Percentiles rank a stretch among this genome's conserved stretches.
Conservation (phyloP, 1,140 invertebrate genomes). For the Drosophila punjabiensis region DNA sequence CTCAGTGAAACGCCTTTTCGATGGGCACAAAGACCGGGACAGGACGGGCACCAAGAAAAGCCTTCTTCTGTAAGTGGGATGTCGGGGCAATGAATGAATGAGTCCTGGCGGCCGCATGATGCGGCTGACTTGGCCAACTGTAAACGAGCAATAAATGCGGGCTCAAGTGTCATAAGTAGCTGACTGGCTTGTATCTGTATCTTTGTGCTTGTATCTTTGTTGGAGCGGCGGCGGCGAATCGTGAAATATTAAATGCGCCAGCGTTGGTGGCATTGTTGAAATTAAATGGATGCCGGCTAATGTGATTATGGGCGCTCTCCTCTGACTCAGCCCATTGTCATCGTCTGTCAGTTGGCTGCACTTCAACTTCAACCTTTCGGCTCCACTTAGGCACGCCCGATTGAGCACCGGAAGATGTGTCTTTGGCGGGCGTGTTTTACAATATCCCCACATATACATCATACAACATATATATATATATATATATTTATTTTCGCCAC, state of each 20-base stretch:
- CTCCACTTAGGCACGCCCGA: conserved; percentile 73
- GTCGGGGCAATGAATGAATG: conserved; percentile 67
- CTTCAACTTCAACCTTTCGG: conserved; percentile 68
- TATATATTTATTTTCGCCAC: conserved; percentile 12
- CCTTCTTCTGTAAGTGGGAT: conserved; percentile 56
- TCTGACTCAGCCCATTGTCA: conserved; percentile 48
- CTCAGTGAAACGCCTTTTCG: conserved; percentile 22
- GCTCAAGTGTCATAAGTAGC: conserved; percentile 67
- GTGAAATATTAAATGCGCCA: conserved; percentile 77
- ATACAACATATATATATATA: not conserved
- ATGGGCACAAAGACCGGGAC: conserved; percentile 34
- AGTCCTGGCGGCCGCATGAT: conserved; percentile 59
- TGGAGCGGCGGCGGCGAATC: conserved; percentile 59
- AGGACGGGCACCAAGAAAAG: conserved; percentile 23
- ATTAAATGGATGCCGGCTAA: conserved; percentile 78
- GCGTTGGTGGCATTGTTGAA: conserved; percentile 58
- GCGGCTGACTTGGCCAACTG: conserved; percentile 75
- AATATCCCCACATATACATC: conserved; percentile 39
- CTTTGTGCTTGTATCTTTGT: conserved; percentile 52
- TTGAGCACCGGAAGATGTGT: conserved; percentile 63
- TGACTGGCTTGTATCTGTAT: conserved; percentile 56
- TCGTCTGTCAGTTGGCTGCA: conserved; percentile 55
- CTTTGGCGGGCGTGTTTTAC: conserved; percentile 50
- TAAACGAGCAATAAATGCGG: conserved; percentile 73
- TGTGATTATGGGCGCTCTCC: conserved; percentile 64